Conservation (phyloP, 2,797 vertebrate genomes). For the Danio tinwini region DNA sequence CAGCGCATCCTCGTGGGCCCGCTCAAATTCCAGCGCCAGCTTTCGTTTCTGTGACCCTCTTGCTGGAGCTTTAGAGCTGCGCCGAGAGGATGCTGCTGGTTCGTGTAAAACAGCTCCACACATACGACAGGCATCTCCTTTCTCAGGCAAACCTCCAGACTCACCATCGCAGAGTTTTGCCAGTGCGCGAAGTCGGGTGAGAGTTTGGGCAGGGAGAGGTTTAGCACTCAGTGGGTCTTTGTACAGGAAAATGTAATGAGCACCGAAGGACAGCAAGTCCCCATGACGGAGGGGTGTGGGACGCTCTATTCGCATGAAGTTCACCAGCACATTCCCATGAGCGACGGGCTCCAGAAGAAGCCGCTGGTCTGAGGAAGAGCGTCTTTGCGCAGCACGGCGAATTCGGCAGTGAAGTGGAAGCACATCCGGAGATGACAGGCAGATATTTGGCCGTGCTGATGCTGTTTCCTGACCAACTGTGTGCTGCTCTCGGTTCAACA, state of each 20-base stretch:
- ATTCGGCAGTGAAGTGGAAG: slow-evolving; percentile 91
- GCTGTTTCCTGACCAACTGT: slow-evolving; percentile 93
- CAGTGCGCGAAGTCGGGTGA: slow-evolving; percentile 81
- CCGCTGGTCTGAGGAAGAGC: slow-evolving; percentile 68
- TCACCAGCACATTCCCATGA: slow-evolving; percentile 83
- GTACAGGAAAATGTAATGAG: slow-evolving; percentile 93
- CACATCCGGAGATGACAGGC: slow-evolving; percentile 92
- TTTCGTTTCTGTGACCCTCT: slow-evolving; percentile 77
- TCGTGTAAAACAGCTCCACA: slow-evolving; percentile 83
- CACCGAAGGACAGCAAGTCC: slow-evolving; percentile 92
- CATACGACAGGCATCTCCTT: slow-evolving; percentile 77
- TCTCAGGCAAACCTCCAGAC: slow-evolving; percentile 38
- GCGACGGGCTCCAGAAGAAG: slow-evolving; percentile 86
- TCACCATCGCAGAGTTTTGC: slow-evolving; percentile 72
- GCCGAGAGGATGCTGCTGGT: neutral
- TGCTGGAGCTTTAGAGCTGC: slow-evolving; percentile 48
- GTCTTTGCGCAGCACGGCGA: slow-evolving; percentile 67
- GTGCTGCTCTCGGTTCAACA: slow-evolving; percentile 92
- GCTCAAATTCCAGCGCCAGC: slow-evolving; percentile 88
- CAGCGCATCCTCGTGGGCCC: slow-evolving; percentile 83
- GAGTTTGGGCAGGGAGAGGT: slow-evolving; percentile 84
- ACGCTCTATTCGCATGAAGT: slow-evolving; percentile 85
- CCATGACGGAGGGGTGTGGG: slow-evolving; percentile 86
- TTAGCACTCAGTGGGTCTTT: slow-evolving; percentile 89
- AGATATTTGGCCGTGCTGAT: slow-evolving; percentile 92